Evolutionary conservation across 2,113 vertebrate genomes (phyloP), one percentile per base, ranked within the genome.

Genomic region (Etheostoma cragini): DNA sequence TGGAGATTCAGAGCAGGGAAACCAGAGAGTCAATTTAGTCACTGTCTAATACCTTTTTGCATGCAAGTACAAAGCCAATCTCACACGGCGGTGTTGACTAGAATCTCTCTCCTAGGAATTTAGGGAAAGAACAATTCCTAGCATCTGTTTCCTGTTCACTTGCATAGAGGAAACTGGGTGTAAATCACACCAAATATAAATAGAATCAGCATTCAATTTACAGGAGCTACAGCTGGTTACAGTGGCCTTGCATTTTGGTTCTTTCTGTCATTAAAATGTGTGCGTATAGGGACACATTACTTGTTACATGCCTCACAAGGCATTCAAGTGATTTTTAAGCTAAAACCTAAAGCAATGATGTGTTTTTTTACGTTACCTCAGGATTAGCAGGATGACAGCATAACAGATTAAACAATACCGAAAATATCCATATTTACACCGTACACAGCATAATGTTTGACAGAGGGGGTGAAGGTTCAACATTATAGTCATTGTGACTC

Each of bases 61-160:
- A 95, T 96, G 95, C 94, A 92, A 97, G 95, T 96, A 97, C 96
- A 97, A 98, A 98, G 97, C 93, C 84, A 78, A 89, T 90, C 88
- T 94, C 94, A 92, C 94, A 93, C 93, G 92, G 80, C 86, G 93
- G 93, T 85, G 87, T 96, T 95, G 96, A 95, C 95, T 94, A 96
- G 91, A 96, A 87, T 90, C 89, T 93, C 95, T 95, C 94, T 96
- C 96, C 90, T 94, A 96, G 97, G 96, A 97, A 97, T 97, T 93
- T 91, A 92, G 93, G 95, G 85, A 91, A 94, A 96, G 95, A 96
- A 96, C 96, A 96, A 97, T 96, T 97, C 96, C 95, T 93, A 94
- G 93, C 97, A 99, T 98, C 97, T 98, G 98, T 98, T 99, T 99
- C 97, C 97, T 98, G 96, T 91, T 96, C 96, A 94, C 94, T 97